A percentile compares a stretch with the other conserved stretches of the same genome.
Evolutionary conservation across 2,888 invertebrate genomes (phyloP).

Genomic region (Dynastes maya): DNA sequence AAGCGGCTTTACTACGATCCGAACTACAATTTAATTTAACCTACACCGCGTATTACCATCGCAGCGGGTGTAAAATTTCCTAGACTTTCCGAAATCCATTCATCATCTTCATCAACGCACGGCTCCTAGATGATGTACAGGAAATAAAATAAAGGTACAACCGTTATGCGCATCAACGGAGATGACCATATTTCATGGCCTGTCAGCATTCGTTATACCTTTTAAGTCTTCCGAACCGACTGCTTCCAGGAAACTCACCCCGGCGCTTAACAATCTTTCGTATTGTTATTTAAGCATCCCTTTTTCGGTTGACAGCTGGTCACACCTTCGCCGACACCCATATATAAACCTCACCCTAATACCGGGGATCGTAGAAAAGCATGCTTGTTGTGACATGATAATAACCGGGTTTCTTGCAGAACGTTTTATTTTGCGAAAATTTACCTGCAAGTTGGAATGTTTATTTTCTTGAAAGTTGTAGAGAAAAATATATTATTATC

Average conservation of each 20-base stretch:
- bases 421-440: conserved; percentile 23
- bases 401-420: conserved; percentile 17
- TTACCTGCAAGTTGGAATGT: conserved; percentile 24
- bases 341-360: conserved; percentile 32
- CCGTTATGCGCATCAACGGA: conserved; percentile 30
- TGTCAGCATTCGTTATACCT: conserved; percentile 50
- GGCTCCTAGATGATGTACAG: conserved; percentile 5
- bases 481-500: neutral
- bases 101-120: conserved; percentile 4
- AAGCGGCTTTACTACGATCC: neutral
- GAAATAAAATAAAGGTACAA: conserved; percentile 24
- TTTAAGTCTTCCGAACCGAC: conserved; percentile 33
- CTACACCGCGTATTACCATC: conserved; percentile 1
- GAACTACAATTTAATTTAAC: conserved; percentile 33
- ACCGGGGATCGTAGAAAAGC: conserved; percentile 17
- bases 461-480: conserved; percentile 8
- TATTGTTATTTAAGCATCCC: conserved; percentile 44
- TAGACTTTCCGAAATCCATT: conserved; percentile 36
- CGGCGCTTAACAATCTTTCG: conserved; percentile 41
- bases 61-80: conserved; percentile 35
- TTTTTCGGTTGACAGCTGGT: conserved; percentile 42
- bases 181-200: conserved; percentile 52
- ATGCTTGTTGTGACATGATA: conserved; percentile 43
- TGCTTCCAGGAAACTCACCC: conserved; percentile 48
- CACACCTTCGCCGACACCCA: conserved; percentile 49